Evolutionary conservation across 2,888 invertebrate genomes (phyloP).

Genomic region (Apodemia mormo): DNA sequence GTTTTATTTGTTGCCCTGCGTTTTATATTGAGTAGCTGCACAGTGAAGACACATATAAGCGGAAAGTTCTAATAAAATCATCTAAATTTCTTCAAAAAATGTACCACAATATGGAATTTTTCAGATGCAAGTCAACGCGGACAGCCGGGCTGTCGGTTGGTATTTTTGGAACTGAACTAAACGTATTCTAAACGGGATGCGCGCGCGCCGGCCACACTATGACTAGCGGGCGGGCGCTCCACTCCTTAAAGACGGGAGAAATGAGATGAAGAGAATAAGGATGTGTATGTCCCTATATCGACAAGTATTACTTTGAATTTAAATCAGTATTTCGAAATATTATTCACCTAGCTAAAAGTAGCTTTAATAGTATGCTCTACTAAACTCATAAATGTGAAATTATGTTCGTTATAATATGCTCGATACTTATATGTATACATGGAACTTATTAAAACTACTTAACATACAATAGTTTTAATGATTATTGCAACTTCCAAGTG

Average conservation of each 20-base stretch:
- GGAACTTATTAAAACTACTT: too few species aligned
- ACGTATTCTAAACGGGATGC: constrained; percentile 54
- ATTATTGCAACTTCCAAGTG: too few species aligned
- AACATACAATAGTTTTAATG: too few species aligned
- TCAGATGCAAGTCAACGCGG: constrained; percentile 41
- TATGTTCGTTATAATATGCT: too few species aligned
- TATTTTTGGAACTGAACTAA: constrained; percentile 63
- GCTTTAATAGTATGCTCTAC: too few species aligned
- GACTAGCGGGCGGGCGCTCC: constrained; percentile 54
- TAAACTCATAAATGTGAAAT: too few species aligned
- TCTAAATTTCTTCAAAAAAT: background rate
- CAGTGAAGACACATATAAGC: background rate
- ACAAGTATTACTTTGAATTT: background rate
- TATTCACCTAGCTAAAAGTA: too few species aligned
- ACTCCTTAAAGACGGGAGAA: constrained; percentile 74
- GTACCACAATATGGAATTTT: background rate
- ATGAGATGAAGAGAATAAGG: constrained; percentile 51
- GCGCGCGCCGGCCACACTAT: constrained; percentile 67
- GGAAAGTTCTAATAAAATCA: background rate
- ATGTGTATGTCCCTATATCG: constrained; percentile 24
- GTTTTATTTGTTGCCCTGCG: background rate
- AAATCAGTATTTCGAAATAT: too few species aligned
- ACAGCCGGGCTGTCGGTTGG: constrained; percentile 49
- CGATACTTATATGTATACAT: too few species aligned
- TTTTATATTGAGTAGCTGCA: background rate